Conservation (phyloP, 2,888 invertebrate genomes). For the Germaria angustata region DNA sequence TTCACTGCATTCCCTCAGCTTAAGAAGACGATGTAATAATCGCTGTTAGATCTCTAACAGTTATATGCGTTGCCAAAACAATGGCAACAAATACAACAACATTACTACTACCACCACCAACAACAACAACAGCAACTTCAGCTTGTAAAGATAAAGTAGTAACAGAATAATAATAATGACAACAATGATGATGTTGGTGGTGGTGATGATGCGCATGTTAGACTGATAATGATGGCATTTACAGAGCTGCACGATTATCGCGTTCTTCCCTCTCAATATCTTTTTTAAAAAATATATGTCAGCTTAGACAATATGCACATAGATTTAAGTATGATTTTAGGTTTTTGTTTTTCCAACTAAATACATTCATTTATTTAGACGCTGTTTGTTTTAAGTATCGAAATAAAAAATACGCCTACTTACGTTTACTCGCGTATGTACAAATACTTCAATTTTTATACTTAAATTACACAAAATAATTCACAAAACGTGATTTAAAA, state of each 20-base stretch:
- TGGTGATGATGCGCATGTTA: slow-evolving; percentile 10
- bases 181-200: slow-evolving; percentile 4
- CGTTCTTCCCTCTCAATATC: slow-evolving; percentile 35
- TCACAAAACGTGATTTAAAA: slow-evolving; percentile 62
- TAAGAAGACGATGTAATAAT: slow-evolving; percentile 4
- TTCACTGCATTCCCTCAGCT: slow-evolving; percentile 1
- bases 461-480: slow-evolving; percentile 62
- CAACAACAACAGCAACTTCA: not conserved
- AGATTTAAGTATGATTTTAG: slow-evolving; percentile 26
- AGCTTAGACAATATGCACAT: slow-evolving; percentile 17
- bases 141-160: slow-evolving; percentile 40
- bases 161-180: slow-evolving; percentile 43
- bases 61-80: slow-evolving; percentile 54
- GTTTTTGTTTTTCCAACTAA: not conserved
- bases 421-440: not conserved
- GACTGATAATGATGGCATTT: slow-evolving; percentile 23
- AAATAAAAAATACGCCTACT: slow-evolving; percentile 62
- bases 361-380: slow-evolving; percentile 39
- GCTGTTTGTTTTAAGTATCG: slow-evolving; percentile 56
- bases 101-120: not conserved
- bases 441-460: slow-evolving; percentile 28
- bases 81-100: not conserved
- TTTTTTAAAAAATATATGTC: slow-evolving; percentile 53
- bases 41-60: slow-evolving; percentile 45
- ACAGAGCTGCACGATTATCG: slow-evolving; percentile 58